Conservation (phyloP, 2,113 vertebrate species). For the Cochlearius cochlearius region DNA sequence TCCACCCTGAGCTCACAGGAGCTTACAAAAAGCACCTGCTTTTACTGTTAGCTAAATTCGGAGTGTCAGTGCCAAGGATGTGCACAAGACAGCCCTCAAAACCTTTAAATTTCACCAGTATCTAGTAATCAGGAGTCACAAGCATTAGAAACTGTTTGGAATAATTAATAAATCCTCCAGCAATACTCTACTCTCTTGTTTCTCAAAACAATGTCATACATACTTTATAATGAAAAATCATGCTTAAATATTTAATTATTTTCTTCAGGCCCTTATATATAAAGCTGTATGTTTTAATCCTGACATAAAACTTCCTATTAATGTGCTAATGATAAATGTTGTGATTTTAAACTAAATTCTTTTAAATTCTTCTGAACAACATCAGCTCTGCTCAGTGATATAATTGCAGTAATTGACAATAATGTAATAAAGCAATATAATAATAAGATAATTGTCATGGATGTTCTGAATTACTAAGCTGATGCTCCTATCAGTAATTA, state of each 20-base stretch:
- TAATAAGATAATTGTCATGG: neutral
- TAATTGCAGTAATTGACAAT: conserved; percentile 13
- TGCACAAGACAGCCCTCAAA: neutral
- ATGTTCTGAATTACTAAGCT: neutral
- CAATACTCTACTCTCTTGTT: neutral
- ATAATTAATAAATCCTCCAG: neutral
- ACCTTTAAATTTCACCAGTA: neutral
- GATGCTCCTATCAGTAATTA: neutral
- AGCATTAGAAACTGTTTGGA: neutral
- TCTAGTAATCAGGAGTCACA: neutral
- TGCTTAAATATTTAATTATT: neutral
- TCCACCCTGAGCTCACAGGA: neutral
- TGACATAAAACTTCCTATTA: neutral
- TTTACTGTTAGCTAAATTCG: neutral
- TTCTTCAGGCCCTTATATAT: neutral
- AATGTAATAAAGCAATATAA: neutral
- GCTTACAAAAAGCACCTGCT: neutral
- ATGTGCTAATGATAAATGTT: neutral
- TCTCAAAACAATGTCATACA: neutral
- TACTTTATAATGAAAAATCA: neutral
- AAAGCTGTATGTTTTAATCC: neutral
- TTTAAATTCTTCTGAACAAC: neutral
- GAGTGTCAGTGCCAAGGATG: neutral
- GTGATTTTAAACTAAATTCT: neutral
- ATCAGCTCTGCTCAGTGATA: neutral